A percentile compares a stretch with the other conserved stretches of the same genome.
phyloP scores from a whole-genome alignment of 2,113 vertebrate species.

The Misgurnus anguillicaudatus region DNA sequence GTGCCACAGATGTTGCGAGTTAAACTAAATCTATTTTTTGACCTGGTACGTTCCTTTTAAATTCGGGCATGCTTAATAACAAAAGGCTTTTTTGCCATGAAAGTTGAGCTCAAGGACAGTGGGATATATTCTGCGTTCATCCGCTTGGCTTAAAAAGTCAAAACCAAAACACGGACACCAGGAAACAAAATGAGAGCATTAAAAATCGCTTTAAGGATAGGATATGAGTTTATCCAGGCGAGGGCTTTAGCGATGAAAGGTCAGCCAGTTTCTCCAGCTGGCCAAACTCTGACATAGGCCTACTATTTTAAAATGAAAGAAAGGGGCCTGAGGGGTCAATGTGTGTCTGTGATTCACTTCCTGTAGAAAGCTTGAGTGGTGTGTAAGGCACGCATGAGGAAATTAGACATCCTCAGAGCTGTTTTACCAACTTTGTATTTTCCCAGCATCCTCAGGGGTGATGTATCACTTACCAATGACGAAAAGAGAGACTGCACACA shows the following conservation, averaged over 20 bases:
- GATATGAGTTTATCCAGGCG: constrained; percentile 31
- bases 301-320: constrained; percentile 4
- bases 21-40: not conserved
- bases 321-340: not conserved
- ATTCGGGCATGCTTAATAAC: not conserved
- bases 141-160: constrained; percentile 18
- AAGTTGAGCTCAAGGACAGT: constrained; percentile 19
- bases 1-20: not conserved
- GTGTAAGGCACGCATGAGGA: not conserved
- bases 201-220: not conserved
- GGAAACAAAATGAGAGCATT: constrained; percentile 44
- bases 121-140: constrained; percentile 24
- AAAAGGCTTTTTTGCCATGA: not conserved
- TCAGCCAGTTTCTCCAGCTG: constrained; percentile 17
- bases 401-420: constrained; percentile 5
- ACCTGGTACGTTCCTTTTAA: not conserved
- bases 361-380: constrained; percentile 7
- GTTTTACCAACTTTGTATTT: constrained; percentile 2
- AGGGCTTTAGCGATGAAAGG: constrained; percentile 15
- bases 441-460: not conserved
- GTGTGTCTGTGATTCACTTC: constrained; percentile 27
- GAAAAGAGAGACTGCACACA: not conserved
- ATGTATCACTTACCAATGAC: not conserved
- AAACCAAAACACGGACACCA: constrained; percentile 33
- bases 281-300: not conserved